Evolutionary conservation across 1,140 invertebrate genomes (phyloP).

Genomic region (Drosophila murphyi): DNA sequence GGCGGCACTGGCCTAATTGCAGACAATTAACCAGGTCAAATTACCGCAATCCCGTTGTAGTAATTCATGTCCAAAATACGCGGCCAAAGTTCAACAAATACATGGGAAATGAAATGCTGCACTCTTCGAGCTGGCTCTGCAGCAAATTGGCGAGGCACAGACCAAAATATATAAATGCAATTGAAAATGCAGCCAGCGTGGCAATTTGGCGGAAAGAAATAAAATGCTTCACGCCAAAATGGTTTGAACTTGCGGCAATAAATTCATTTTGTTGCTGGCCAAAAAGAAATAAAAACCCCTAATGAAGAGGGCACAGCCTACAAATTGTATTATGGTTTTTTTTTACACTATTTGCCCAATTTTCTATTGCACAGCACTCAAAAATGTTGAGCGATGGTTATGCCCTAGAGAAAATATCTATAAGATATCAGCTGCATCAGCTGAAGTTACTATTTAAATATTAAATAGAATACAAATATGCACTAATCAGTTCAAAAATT

Average conservation of each 20-base stretch:
- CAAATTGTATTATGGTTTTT: slow-evolving; percentile 65
- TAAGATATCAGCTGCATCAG: too few relatives aligned
- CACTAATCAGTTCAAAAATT: too few relatives aligned
- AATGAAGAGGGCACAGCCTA: slow-evolving; percentile 68
- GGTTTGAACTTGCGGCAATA: slow-evolving; percentile 78
- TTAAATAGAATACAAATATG: too few relatives aligned
- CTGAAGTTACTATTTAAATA: too few relatives aligned
- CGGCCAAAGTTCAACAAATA: slow-evolving; percentile 38
- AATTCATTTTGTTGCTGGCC: slow-evolving; percentile 59
- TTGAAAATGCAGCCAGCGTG: slow-evolving; percentile 72
- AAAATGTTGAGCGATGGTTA: slow-evolving; percentile 24
- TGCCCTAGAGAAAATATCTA: not conserved
- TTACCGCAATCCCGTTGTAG: slow-evolving; percentile 1
- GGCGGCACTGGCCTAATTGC: slow-evolving; percentile 14
- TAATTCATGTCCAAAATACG: slow-evolving; percentile 38
- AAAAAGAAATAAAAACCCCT: slow-evolving; percentile 56
- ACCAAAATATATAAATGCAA: slow-evolving; percentile 65
- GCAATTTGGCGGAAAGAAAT: slow-evolving; percentile 38
- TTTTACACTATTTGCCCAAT: slow-evolving; percentile 12
- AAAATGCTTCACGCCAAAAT: slow-evolving; percentile 47
- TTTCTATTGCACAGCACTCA: slow-evolving; percentile 19
- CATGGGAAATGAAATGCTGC: slow-evolving; percentile 56
- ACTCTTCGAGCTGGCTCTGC: slow-evolving; percentile 17
- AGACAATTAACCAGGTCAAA: slow-evolving; percentile 26
- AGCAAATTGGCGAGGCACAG: slow-evolving; percentile 42